Evolutionary conservation across 2,113 vertebrate species (phyloP).

Genomic region (Gnathonemus longibarbis): DNA sequence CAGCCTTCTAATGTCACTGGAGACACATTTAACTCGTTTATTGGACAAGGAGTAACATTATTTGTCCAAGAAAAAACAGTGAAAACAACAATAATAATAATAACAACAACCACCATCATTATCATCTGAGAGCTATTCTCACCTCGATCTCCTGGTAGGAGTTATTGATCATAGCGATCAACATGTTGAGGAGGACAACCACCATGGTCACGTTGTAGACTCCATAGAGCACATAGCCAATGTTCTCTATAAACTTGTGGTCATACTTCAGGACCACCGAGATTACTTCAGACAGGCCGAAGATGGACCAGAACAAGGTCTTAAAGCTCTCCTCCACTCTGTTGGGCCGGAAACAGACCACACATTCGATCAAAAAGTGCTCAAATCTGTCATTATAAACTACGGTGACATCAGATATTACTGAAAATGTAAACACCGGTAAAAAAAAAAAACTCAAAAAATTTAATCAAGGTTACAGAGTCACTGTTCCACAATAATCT

Average conservation of each 20-base stretch:
- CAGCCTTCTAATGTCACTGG: not conserved
- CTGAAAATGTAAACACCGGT: not conserved
- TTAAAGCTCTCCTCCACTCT: constrained; percentile 98
- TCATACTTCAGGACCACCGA: constrained; percentile 97
- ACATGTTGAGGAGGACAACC: constrained; percentile 95
- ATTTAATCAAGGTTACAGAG: not conserved
- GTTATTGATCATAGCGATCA: constrained; percentile 99
- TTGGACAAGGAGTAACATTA: not conserved
- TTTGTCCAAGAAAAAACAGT: not conserved
- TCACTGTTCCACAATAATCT: not conserved
- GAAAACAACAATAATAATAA: not conserved
- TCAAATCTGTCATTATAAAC: not conserved
- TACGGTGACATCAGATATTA: not conserved
- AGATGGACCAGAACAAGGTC: constrained; percentile 97
- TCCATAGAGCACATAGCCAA: constrained; percentile 90
- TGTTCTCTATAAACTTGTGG: constrained; percentile 98
- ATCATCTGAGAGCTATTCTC: constrained; percentile 30
- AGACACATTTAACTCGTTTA: not conserved
- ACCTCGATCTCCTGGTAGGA: constrained; percentile 99
- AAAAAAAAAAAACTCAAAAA: not conserved
- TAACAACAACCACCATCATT: not conserved
- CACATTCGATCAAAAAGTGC: constrained; percentile 16
- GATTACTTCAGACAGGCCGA: constrained; percentile 92
- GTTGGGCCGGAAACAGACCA: constrained; percentile 44
- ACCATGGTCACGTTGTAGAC: constrained; percentile 98